A percentile compares a stretch with the other conserved stretches of the same genome.
These are phyloP conservation scores for Aethina tumida DNA, from an alignment of 1,140 invertebrate species.

Conservation along the genomic window DNA sequence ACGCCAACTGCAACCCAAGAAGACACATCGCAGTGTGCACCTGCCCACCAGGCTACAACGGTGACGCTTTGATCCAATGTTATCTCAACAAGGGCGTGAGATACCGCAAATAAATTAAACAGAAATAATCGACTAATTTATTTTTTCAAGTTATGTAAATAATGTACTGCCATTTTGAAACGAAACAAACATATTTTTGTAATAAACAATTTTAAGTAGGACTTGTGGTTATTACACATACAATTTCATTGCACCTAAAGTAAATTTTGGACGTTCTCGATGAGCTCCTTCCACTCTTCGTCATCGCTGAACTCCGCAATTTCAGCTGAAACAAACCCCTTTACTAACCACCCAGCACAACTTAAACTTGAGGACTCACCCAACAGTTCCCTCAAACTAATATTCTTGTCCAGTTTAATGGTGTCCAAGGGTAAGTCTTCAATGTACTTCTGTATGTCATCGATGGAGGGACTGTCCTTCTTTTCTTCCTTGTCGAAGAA, in stretches of 20 bases:
- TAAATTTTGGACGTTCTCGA: conserved; percentile 18
- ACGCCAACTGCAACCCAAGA: conserved; percentile 59
- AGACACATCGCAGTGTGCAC: conserved; percentile 79
- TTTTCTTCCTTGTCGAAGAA: conserved; percentile 15
- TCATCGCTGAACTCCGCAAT: conserved; percentile 24
- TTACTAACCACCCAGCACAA: too few species aligned
- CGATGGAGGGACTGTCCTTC: conserved; percentile 19
- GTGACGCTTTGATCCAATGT: conserved; percentile 61
- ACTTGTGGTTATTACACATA: too few species aligned
- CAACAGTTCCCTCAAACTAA: conserved; percentile 19
- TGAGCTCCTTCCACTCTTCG: conserved; percentile 24
- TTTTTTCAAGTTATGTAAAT: too few species aligned
- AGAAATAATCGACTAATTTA: too few species aligned
- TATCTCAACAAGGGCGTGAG: conserved; percentile 22
- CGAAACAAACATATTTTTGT: too few species aligned
- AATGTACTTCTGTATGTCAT: conserved; percentile 23
- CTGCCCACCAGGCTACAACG: conserved; percentile 68
- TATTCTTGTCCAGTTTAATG: conserved; percentile 8
- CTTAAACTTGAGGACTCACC: conserved; percentile 21
- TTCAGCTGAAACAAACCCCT: too few species aligned
- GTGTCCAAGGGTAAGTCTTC: conserved; percentile 20
- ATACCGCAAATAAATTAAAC: too few species aligned
- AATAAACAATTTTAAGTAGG: too few species aligned
- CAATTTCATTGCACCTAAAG: too few species aligned
- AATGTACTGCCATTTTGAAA: too few species aligned